Percentiles rank a stretch among this genome's conserved stretches.
phyloP scores from a whole-genome alignment of 2,797 vertebrate species.

The Luscinia megarhynchos region DNA sequence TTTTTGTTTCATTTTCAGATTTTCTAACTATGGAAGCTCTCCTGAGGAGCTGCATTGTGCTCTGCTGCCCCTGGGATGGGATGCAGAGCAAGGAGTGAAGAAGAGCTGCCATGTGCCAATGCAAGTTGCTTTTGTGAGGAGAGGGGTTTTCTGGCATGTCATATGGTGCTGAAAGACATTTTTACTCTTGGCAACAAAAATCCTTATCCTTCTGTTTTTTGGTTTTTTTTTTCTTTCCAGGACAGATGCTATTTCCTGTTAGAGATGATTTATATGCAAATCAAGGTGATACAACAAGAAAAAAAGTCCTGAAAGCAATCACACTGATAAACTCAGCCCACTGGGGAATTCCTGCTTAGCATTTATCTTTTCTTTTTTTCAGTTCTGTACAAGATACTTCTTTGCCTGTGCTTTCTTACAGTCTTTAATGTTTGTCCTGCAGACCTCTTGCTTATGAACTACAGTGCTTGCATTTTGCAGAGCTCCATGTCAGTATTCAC shows the following conservation, averaged over 20 bases:
- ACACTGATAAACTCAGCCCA: not conserved
- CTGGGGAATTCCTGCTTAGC: constrained; percentile 43
- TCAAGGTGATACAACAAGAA: not conserved
- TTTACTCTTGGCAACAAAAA: not conserved
- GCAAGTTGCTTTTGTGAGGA: not conserved
- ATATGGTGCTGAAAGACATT: not conserved
- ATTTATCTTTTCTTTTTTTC: constrained; percentile 7
- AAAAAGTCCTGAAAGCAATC: constrained; percentile 22
- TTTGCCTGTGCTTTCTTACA: not conserved
- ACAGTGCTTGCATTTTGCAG: not conserved
- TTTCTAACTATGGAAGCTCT: constrained; percentile 48
- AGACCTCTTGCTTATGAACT: not conserved
- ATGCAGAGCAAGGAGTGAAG: not conserved
- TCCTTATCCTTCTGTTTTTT: not conserved
- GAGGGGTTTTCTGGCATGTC: not conserved
- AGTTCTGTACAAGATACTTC: not conserved
- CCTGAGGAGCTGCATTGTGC: not conserved
- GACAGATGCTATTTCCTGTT: constrained; percentile 30
- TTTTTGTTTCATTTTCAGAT: constrained; percentile 65
- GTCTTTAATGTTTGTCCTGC: not conserved
- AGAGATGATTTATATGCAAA: constrained; percentile 43
- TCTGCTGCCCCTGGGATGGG: not conserved
- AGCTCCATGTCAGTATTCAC: not conserved
- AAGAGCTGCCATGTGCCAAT: not conserved
- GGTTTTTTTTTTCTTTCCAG: not conserved